These are phyloP conservation scores for Holotrichia oblita DNA, from an alignment of 1,140 invertebrate species.

Conservation along the genomic window DNA sequence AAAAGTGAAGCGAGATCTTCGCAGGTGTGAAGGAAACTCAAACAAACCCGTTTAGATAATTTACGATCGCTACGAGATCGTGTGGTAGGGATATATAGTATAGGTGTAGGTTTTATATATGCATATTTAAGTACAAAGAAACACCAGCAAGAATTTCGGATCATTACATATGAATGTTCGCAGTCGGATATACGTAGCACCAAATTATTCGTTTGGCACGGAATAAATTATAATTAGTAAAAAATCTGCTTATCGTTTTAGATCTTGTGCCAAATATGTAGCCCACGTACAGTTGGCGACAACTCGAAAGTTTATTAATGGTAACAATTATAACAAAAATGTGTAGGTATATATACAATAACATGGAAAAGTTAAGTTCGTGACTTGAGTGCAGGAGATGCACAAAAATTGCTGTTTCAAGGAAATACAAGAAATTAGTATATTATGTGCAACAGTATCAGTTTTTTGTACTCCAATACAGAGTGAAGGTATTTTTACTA, in stretches of 20 bases:
- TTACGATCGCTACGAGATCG: neutral
- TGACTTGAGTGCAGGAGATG: too few species aligned
- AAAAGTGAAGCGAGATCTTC: constrained; percentile 15
- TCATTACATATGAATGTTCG: constrained; percentile 25
- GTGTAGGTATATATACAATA: too few species aligned
- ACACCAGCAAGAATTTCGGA: constrained; percentile 33
- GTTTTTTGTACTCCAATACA: too few species aligned
- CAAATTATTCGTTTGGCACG: constrained; percentile 24
- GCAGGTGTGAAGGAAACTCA: constrained; percentile 32
- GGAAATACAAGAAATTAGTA: too few species aligned
- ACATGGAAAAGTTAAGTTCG: too few species aligned
- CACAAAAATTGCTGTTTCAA: too few species aligned
- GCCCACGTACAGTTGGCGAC: neutral
- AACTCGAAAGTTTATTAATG: neutral
- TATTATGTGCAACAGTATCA: too few species aligned
- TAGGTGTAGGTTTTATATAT: constrained; percentile 19
- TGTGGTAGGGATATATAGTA: constrained; percentile 19
- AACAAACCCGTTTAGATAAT: constrained; percentile 30
- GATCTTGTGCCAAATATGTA: constrained; percentile 25
- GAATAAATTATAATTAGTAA: constrained; percentile 32
- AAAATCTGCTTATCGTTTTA: constrained; percentile 31
- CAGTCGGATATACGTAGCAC: constrained; percentile 16
- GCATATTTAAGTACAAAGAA: constrained; percentile 34
- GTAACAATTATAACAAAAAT: neutral
- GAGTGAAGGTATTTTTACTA: too few species aligned